Base-by-base conservation (phyloP, 2,797 vertebrate species). In the Loriculus beryllinus region DNA sequence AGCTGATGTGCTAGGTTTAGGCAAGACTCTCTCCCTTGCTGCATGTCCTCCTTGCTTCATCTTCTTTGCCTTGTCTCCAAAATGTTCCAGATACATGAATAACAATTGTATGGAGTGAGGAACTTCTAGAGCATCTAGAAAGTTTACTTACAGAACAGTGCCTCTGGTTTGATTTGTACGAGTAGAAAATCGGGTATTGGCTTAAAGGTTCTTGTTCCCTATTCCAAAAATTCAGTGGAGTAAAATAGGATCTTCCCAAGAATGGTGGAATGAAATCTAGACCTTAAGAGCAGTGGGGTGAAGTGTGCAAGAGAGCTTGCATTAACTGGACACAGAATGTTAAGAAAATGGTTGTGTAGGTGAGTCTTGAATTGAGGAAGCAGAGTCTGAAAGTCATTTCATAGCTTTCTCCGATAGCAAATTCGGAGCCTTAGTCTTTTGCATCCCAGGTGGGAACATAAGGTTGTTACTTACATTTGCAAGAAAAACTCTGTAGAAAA, bases 321-420 rank as follows among this genome's bases (percentile, higher is more conserved):
- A 1, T 67, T 63, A 26, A 4, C n/a, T 72, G 31, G 7, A 16
- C 10, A 3, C 18, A 14, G 28, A 63, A 6, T 48, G 15, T 39
- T 75, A 13, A 1, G 3, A 28, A 51, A 64, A 9, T n/a, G 7
- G 17, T 40, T 37, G 28, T 0, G 2, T 21, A 7, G n/a, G 40
- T 7, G 23, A 76, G 9, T 76, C 16, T 23, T 87, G 10, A 9
- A 11, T 23, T 52, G 76, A n/a, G 35, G 35, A 59, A 37, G 12
- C 14, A 8, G 43, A 77, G 39, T 10, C 18, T 18, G 22, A 31
- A 77, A 65, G 69, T 40, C 43, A 45, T 12, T 67, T 78, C 33
- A 23, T 0, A 0, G 4, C 39, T 82, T 57, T 47, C 47, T 72
- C 33, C 59, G n/a, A 6, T 29, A 59, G 26, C n/a, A 20, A 45